Evolutionary conservation across 2,113 vertebrate species (phyloP), one percentile per base, ranked within the genome.

Genomic region (Struthio camelus): DNA sequence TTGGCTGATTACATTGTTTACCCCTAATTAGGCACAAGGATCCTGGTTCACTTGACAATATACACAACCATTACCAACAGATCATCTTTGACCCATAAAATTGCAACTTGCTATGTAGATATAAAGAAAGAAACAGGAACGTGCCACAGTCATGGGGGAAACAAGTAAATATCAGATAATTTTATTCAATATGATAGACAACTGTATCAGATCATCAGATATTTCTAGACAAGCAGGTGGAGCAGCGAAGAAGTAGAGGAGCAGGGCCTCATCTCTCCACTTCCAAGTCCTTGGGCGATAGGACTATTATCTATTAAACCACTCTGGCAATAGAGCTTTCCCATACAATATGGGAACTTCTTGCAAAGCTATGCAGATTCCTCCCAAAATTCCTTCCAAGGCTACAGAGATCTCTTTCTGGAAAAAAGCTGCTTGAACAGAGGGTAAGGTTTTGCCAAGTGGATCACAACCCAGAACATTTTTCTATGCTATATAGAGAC

Each of bases 391-490:
- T 61, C 83, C 76, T 83, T 91, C 8, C 14, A 44, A 71, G 94
- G 8, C 89, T 93, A 95, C 79, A 61, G 89, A 97, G 77, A 77
- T 87, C 48, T 78, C 69, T 83, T 97, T 96, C 93, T 96, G 95
- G 80, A 92, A 97, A 93, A 93, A 97, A 91, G 75, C 69, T 96
- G 93, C 90, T 93, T 76, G 87, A 93, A 95, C 67, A 67, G 56
- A 81, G 89, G 94, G 94, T 94, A 91, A 97, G 42, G 34, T 84
- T 97, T 97, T 94, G 85, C 96, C 94, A 96, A 94, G 94, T 94
- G 93, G 87, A 96, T 97, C 96, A 96, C 87, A 97, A 96, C 61
- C 24, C 82, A 92, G 95, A 93, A 89, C 94, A 95, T 94, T 98
- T 96, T 95, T 95, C 91, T 94, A 71, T 78, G 90, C 95, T 85